These are phyloP conservation scores for Scaptomyza montana DNA, from an alignment of 1,140 invertebrate species.

Conservation along the genomic window DNA sequence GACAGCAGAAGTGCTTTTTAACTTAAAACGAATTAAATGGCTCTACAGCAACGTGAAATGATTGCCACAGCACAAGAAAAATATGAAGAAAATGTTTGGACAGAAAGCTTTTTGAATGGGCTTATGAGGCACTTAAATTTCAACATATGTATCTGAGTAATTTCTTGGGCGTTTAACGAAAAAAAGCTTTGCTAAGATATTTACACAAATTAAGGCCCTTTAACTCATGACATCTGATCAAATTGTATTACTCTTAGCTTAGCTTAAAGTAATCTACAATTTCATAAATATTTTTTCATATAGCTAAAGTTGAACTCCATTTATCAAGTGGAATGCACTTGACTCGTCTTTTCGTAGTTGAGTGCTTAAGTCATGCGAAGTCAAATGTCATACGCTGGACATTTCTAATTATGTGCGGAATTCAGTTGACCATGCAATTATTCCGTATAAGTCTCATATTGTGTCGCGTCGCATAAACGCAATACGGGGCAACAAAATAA, in stretches of 20 bases:
- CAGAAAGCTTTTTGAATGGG: no score
- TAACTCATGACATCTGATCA: no score
- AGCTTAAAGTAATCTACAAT: no score
- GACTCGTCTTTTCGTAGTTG: not conserved
- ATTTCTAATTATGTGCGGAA: conserved; percentile 58
- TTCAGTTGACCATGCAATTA: conserved; percentile 51
- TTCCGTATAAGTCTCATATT: conserved; percentile 56
- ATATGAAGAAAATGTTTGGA: no score
- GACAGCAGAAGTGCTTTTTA: conserved; percentile 31
- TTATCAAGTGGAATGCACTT: not conserved
- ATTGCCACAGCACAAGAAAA: not conserved
- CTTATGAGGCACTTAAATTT: no score
- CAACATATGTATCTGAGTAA: no score
- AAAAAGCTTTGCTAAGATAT: no score
- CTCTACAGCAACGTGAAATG: not conserved
- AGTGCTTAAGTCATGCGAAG: conserved; percentile 1
- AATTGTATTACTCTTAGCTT: no score
- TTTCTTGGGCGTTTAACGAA: no score
- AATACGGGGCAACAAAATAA: conserved; percentile 66
- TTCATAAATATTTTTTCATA: not conserved
- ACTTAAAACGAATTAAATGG: conserved; percentile 36
- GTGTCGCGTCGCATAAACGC: conserved; percentile 30
- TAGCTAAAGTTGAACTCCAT: no score
- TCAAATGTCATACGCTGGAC: conserved; percentile 35
- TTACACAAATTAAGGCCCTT: no score